phyloP scores from a whole-genome alignment of 2,888 invertebrate species.

The Cheilosia vulpina region DNA sequence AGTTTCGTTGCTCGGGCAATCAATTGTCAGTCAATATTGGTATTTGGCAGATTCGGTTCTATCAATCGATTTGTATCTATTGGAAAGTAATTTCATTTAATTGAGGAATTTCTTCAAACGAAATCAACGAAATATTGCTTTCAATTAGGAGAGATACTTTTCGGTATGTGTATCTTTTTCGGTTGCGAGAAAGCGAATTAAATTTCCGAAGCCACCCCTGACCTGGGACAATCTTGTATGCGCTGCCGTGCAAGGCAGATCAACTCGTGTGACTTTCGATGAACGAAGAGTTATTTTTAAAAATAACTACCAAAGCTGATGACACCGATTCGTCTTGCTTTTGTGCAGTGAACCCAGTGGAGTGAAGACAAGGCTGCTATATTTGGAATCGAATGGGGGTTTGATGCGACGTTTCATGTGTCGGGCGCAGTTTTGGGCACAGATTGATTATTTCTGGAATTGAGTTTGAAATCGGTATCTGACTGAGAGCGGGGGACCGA shows the following conservation, averaged over 20 bases:
- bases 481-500: not conserved
- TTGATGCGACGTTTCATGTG: conserved; percentile 36
- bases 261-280: not conserved
- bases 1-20: conserved; percentile 37
- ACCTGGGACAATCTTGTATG: conserved; percentile 44
- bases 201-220: conserved; percentile 30
- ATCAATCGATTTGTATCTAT: conserved; percentile 58
- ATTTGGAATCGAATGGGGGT: conserved; percentile 32
- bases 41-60: conserved; percentile 14
- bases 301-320: conserved; percentile 4
- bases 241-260: not conserved
- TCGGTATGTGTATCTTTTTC: not conserved
- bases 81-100: conserved; percentile 37
- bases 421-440: conserved; percentile 22
- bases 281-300: conserved; percentile 13
- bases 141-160: conserved; percentile 20
- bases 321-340: conserved; percentile 41
- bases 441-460: conserved; percentile 44
- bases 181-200: conserved; percentile 44
- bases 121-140: conserved; percentile 25
- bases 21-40: conserved; percentile 56
- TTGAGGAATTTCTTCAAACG: conserved; percentile 49
- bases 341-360: not conserved
- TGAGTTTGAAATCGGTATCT: conserved; percentile 39
- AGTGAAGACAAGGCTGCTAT: conserved; percentile 24